Base-by-base conservation (phyloP, 1,140 invertebrate species). In the Drosophila pallidifrons region DNA sequence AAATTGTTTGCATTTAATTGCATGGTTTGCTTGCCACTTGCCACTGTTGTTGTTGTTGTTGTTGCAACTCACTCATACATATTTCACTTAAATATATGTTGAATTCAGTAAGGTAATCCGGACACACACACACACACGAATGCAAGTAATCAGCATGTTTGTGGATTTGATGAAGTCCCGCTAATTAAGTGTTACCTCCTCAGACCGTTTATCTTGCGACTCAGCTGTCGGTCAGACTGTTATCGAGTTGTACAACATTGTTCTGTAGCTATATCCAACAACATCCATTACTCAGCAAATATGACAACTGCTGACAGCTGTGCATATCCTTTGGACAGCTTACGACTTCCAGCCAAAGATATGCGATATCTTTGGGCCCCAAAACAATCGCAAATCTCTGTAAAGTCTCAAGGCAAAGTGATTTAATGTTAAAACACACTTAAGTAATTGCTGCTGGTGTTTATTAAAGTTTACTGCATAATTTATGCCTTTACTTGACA, bases 1-100 rank as follows among this genome's bases (percentile, higher is more conserved):
- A 89, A 88, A 89, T 89, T 88, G 81, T 90, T 88, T 88, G 85
- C 77, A 85, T 87, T 87, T 89, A 83, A 87, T 89, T 89, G 77
- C 67, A 83, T 78, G 73, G 46, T 73, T 65, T 65, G 60, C 47
- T 60, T 46, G 38, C 43, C 41, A 13, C 63, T 41, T 49, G 45
- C 43, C 47, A 20, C 25, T 76, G 67, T 67, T 51, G 54, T 61
- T 79, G 65, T 43, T 51, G 55, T 52, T 67, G 55, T 41, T 60
- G 28, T 16, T 47, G 49, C 28, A 38, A 41, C 54, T 51, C 10
- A 41, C 7, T 6, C 35, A 38, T 79, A 71, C 82, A 87, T 87
- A 86, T 82, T 82, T 76, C 79, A 79, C 58, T n/a, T 47, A 60
- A 30, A 67, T 28, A 60, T 41, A 28, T 41, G 41, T 43, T 43